Base-by-base conservation (phyloP, 2,113 vertebrate genomes). In the Lota lota region DNA sequence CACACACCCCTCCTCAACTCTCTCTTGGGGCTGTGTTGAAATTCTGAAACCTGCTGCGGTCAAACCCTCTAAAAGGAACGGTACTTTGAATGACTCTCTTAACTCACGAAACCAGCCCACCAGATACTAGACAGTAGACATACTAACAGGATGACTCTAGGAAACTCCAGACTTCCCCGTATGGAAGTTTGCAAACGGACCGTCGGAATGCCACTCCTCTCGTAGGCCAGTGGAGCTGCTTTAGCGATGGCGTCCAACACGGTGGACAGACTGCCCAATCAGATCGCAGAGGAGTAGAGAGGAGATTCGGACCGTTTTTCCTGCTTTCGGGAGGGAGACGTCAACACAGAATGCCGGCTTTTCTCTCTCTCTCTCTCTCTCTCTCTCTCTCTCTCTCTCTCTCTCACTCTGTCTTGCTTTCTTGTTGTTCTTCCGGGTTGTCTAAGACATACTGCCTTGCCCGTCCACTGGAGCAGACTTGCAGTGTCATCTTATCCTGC, bases 21-120 rank as follows among this genome's bases (percentile, higher is more conserved):
- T 90, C 90, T 89, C 90, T 92, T 81, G 63, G 85, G 84, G 87
- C 88, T 87, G 88, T 92, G 94, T 94, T 96, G 94, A 95, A 97
- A 95, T 95, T 95, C 93, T 91, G 90, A 60, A 3, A 79, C 84
- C 78, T 85, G 83, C 70, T 85, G 90, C 76, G 86, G 91, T 90
- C 88, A 22, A 80, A 90, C 36, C 36, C 36, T 88, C 90, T 73
- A 77, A 74, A 85, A 88, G 76, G 74, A 85, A 73, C 68, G 75
- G 76, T 40, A 85, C 78, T 81, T 28, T 80, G 69, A 82, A 72
- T 82, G 83, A 77, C 83, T 68, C 83, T 61, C 62, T 78, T 78
- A 68, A 80, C 74, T 82, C 36, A 81, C 75, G 66, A 33, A 60
- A 68, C 78, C 70, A 65, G 58, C 72, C 63, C 47, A 68, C 24